Conservation (phyloP, 1,140 invertebrate species). For the Akabosia matsudoensis region DNA sequence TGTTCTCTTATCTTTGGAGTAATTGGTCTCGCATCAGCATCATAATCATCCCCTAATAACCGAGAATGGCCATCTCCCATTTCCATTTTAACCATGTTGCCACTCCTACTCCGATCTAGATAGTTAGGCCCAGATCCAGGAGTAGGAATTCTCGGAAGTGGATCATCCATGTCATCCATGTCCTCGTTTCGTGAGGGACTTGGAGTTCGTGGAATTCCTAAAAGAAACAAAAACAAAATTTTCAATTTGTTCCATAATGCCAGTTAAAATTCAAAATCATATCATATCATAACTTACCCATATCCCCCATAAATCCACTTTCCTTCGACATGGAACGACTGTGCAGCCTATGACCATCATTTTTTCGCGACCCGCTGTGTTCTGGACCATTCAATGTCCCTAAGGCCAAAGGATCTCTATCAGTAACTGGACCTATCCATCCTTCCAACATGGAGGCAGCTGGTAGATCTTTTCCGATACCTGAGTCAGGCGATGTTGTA, state of each 20-base stretch:
- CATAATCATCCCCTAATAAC: neutral
- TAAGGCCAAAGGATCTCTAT: constrained; percentile 5
- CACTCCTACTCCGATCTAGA: neutral
- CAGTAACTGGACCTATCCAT: constrained; percentile 4
- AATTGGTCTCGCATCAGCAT: constrained; percentile 26
- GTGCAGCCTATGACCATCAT: neutral
- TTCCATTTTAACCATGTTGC: constrained; percentile 20
- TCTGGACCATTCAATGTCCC: neutral
- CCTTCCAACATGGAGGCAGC: neutral
- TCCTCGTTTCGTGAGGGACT: constrained; percentile 37
- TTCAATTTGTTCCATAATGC: neutral
- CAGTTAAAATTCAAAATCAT: neutral
- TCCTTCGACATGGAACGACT: neutral
- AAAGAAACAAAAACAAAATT: neutral
- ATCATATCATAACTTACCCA: neutral
- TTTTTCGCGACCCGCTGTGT: neutral
- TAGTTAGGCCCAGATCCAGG: constrained; percentile 19
- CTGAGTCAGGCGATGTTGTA: constrained; percentile 73
- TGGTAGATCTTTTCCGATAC: constrained; percentile 64
- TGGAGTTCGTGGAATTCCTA: constrained; percentile 37
- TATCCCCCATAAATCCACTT: neutral
- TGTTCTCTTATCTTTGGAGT: constrained; percentile 36
- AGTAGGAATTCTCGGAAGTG: constrained; percentile 32
- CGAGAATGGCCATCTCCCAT: neutral
- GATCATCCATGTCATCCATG: constrained; percentile 23